Conservation (phyloP, 2,797 vertebrate species). For the Etheostoma perlongum region DNA sequence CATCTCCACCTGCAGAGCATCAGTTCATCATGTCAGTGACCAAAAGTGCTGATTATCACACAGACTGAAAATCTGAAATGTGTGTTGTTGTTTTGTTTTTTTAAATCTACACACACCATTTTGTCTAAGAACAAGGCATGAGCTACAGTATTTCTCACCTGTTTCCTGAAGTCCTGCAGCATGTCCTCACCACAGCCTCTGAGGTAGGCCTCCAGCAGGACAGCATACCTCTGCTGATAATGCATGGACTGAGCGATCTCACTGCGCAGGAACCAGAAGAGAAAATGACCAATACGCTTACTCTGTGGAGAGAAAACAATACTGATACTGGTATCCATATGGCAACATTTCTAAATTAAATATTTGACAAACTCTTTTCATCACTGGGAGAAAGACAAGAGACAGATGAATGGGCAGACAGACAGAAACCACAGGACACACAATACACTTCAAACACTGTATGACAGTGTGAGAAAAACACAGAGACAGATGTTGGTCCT, state of each 20-base stretch:
- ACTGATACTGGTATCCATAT: no score
- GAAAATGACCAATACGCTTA: slow-evolving; percentile 97
- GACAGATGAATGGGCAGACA: neutral
- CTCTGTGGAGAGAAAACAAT: slow-evolving; percentile 83
- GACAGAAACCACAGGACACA: neutral
- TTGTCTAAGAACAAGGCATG: no score
- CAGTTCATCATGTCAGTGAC: neutral
- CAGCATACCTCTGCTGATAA: slow-evolving; percentile 96
- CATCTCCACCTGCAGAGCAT: slow-evolving; percentile 86
- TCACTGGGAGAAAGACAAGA: neutral
- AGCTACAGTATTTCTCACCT: slow-evolving; percentile 66
- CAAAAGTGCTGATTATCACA: neutral
- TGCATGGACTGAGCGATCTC: slow-evolving; percentile 99
- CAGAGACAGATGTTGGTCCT: slow-evolving; percentile 1
- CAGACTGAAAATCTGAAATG: neutral
- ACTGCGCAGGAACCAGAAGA: slow-evolving; percentile 99
- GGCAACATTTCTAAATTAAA: no score
- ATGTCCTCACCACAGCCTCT: slow-evolving; percentile 94
- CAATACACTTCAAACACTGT: neutral
- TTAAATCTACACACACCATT: no score
- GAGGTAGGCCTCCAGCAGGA: slow-evolving; percentile 96
- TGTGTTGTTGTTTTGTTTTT: neutral
- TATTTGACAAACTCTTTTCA: neutral
- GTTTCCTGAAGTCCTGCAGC: slow-evolving; percentile 93
- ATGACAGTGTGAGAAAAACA: neutral